Evolutionary conservation across 2,888 invertebrate species (phyloP), one percentile per base, ranked within the genome.

Genomic region (Drosophila leonis): DNA sequence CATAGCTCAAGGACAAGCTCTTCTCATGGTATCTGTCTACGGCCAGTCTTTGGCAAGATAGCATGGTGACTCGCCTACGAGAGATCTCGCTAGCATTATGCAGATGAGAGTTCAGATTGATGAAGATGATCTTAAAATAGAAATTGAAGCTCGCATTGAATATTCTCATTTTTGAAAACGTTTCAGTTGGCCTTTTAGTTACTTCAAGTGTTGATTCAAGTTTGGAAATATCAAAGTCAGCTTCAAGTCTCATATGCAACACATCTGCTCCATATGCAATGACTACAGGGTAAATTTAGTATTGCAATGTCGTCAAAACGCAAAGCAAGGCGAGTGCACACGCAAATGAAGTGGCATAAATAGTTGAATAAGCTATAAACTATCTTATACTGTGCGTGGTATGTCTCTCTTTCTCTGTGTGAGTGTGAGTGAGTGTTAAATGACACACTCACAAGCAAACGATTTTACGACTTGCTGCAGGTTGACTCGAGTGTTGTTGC

Each of bases 361-460:
- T 46, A 20, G 44, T 54, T 66, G 54, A 54, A 39, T 33, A 33
- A 48, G 46, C 66, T 44, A 51, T 51, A 65, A 65, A 65, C 65
- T 44, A 52, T 65, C 20, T 51, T 51, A 42, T 42, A 20, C 9
- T 2, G 24, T 35, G 35, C 13, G 52, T 35, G 35, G 20, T 42
- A 8, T 24, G 2, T 12, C 2, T 15, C 13, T 51, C 15, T 51
- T 1, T 24, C 24, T 24, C 24, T 10, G 35, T 1, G 51, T 37
- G 52, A 10, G 52, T 31, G 20, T 4, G 33, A 7, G 49, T 20
- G 51, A 13, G 51, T 24, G 51, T 24, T 52, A 52, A 49, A 31
- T 20, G 49, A 20, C 8, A 33, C 31, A 42, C 56, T 7, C 44
- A 37, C 46, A 29, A 18, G 39, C 10, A 33, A 20, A 13, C 24